Percentiles rank a stretch among this genome's conserved stretches.
Evolutionary conservation across 2,888 invertebrate genomes (phyloP).

Genomic region (Dyspetes luteomarginatus): DNA sequence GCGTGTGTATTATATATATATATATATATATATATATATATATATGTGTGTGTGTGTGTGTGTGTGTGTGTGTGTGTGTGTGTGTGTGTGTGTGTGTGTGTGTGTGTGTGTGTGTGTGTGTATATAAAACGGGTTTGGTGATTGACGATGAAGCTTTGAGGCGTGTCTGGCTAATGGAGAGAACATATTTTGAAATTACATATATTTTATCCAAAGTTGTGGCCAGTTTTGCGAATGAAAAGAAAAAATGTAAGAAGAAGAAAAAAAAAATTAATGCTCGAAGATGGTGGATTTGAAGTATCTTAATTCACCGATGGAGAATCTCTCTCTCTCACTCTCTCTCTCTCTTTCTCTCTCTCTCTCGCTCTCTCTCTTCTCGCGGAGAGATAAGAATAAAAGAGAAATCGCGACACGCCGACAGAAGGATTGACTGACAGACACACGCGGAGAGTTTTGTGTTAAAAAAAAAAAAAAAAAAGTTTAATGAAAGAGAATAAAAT

Average conservation of each 20-base stretch:
- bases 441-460: constrained; percentile 13
- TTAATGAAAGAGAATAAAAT: constrained; percentile 9
- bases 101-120: too few relatives aligned
- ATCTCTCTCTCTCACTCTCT: constrained; percentile 22
- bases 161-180: constrained; percentile 59
- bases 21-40: neutral
- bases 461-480: constrained; percentile 33
- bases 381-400: constrained; percentile 55
- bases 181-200: constrained; percentile 43
- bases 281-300: neutral
- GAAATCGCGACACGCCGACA: constrained; percentile 30
- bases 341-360: too few relatives aligned
- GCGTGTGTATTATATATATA: neutral
- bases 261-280: neutral
- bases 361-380: constrained; percentile 2
- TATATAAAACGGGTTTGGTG: constrained; percentile 59
- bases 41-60: neutral
- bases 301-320: constrained; percentile 15
- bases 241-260: constrained; percentile 1
- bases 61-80: neutral
- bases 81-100: too few relatives aligned
- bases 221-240: constrained; percentile 11
- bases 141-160: constrained; percentile 61
- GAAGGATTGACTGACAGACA: constrained; percentile 53
- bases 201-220: constrained; percentile 37